These are phyloP conservation scores for Habroteleia sp. DNA, from an alignment of 2,888 invertebrate genomes.

Conservation along the genomic window DNA sequence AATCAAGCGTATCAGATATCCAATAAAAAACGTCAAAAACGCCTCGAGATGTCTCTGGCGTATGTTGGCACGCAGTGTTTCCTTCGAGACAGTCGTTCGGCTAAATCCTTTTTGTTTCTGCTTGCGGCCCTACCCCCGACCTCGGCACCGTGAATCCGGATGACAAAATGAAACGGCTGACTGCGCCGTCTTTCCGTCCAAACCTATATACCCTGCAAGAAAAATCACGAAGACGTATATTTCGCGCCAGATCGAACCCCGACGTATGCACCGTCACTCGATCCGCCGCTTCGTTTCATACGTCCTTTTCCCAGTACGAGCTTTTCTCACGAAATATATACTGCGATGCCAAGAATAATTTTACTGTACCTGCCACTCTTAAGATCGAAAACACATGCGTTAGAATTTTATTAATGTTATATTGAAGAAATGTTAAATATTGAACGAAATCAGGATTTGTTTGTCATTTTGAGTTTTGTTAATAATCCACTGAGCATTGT, in stretches of 20 bases:
- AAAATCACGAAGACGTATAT: conserved; percentile 57
- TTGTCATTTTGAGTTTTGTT: no score
- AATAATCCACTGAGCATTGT: no score
- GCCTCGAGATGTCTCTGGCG: conserved; percentile 3
- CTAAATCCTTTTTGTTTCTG: conserved; percentile 34
- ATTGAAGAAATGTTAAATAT: no score
- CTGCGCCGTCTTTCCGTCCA: conserved; percentile 31
- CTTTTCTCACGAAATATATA: conserved; percentile 18
- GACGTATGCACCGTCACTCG: conserved; percentile 51
- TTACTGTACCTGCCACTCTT: conserved; percentile 7
- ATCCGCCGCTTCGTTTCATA: conserved; percentile 32
- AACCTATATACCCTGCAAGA: conserved; percentile 29
- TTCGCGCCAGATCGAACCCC: conserved; percentile 51
- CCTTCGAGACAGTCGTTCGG: conserved; percentile 26
- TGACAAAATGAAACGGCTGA: conserved; percentile 60
- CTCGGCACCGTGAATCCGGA: conserved; percentile 9
- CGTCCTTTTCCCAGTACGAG: conserved; percentile 28
- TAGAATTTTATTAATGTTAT: no score
- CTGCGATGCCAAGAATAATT: conserved; percentile 18
- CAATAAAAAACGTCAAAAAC: conserved; percentile 44
- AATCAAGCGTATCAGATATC: conserved; percentile 41
- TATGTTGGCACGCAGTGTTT: conserved; percentile 13
- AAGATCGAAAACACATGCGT: no score
- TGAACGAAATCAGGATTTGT: no score
- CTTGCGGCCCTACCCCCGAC: neutral